phyloP scores from a whole-genome alignment of 2,113 vertebrate species.

The Notechis scutatus region DNA sequence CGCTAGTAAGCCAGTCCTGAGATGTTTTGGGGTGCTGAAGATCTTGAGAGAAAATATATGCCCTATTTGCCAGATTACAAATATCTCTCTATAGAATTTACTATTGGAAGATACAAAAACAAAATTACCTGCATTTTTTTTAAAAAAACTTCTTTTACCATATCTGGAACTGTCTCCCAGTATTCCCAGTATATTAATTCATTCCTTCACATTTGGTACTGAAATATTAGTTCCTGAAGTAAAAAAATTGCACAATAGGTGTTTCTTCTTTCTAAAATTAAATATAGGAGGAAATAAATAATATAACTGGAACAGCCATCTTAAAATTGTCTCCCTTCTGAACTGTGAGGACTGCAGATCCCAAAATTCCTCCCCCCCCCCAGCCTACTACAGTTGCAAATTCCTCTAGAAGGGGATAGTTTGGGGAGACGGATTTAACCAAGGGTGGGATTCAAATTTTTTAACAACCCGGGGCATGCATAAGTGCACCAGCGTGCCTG shows the following conservation, averaged over 20 bases:
- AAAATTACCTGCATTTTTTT: constrained; percentile 32
- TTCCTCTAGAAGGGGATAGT: neutral
- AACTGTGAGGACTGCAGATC: neutral
- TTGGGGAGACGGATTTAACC: neutral
- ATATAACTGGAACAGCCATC: neutral
- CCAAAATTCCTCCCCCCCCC: neutral
- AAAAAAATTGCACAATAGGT: neutral
- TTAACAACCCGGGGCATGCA: too few relatives aligned
- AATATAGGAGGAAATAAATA: neutral
- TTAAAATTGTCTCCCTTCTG: neutral
- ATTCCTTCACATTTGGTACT: neutral
- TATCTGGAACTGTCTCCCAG: constrained; percentile 50
- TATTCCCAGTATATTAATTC: constrained; percentile 17
- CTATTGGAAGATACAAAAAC: constrained; percentile 60
- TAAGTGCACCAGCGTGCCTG: too few relatives aligned
- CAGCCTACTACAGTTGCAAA: neutral
- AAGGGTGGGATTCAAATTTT: too few relatives aligned
- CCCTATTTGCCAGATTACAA: constrained; percentile 31
- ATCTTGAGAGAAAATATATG: constrained; percentile 41
- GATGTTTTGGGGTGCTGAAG: constrained; percentile 35
- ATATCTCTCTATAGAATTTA: constrained; percentile 55
- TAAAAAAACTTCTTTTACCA: constrained; percentile 49
- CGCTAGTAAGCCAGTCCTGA: constrained; percentile 40
- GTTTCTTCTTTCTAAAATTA: constrained; percentile 12
- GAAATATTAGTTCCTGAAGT: constrained; percentile 3